Conservation (phyloP, 2,797 vertebrate species). For the Odontamblyopus lacepedii region DNA sequence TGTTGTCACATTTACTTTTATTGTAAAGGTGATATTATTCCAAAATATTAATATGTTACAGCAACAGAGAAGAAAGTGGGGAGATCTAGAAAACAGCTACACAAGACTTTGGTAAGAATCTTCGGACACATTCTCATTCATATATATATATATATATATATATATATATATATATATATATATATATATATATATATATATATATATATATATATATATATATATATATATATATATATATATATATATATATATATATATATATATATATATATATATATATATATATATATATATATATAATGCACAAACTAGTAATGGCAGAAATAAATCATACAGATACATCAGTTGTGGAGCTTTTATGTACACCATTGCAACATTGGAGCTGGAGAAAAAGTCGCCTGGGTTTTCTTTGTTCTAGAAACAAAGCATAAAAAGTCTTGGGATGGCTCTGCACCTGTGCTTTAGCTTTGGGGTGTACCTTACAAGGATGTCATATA, state of each 20-base stretch:
- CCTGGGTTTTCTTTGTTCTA: conserved; percentile 64
- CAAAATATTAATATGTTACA: conserved; percentile 92
- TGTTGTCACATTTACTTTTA: conserved; percentile 82
- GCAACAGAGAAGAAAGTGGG: conserved; percentile 64
- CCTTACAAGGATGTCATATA: conserved; percentile 72
- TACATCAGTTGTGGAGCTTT: conserved; percentile 65
- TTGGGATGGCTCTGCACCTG: conserved; percentile 78
- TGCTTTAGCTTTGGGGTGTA: conserved; percentile 78
- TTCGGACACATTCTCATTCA: conserved; percentile 74
- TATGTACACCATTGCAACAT: conserved; percentile 66
- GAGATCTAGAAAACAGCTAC: conserved; percentile 88
- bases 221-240: too few species aligned
- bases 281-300: conserved; percentile 34
- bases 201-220: conserved; percentile 35
- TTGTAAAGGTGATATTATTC: conserved; percentile 97
- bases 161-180: too few species aligned
- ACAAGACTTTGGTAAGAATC: conserved; percentile 94
- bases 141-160: too few species aligned
- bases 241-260: conserved; percentile 25
- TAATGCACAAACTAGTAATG: conserved; percentile 71
- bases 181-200: too few species aligned
- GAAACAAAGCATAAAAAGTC: conserved; percentile 82
- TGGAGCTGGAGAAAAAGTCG: conserved; percentile 68
- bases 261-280: conserved; percentile 17
- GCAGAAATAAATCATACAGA: conserved; percentile 74